Percentiles rank a stretch among this genome's conserved stretches.
Conservation (phyloP, 2,113 vertebrate genomes). For the Ophthalmolycus amberensis region DNA sequence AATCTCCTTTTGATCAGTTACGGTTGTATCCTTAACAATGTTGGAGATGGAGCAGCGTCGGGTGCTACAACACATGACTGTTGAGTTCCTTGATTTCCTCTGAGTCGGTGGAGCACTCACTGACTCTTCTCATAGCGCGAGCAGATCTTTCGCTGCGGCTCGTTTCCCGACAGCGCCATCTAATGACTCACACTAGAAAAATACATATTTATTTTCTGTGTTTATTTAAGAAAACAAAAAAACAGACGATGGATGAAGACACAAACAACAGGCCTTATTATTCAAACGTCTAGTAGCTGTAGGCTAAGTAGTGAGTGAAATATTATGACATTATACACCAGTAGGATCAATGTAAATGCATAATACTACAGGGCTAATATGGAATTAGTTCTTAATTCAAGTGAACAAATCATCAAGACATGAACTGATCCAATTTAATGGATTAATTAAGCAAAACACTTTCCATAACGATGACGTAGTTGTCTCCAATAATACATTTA, state of each 20-base stretch:
- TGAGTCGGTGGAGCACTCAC: conserved; percentile 37
- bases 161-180: conserved; percentile 72
- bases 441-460: not conserved
- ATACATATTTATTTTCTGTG: not conserved
- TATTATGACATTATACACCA: not conserved
- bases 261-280: not conserved
- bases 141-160: not conserved
- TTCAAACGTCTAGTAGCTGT: not conserved
- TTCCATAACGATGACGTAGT: too few relatives aligned
- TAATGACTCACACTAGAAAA: conserved; percentile 26
- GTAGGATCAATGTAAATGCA: not conserved
- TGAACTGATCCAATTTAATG: not conserved
- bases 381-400: not conserved
- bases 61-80: conserved; percentile 17
- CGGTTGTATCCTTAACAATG: not conserved
- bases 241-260: not conserved
- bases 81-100: conserved; percentile 27
- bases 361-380: not conserved
- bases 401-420: not conserved
- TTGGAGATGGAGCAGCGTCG: not conserved
- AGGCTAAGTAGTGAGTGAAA: not conserved
- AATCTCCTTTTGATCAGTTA: not conserved
- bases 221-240: not conserved
- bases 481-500: not conserved
- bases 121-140: not conserved